Percentiles rank a stretch among this genome's conserved stretches.
Evolutionary conservation across 2,797 vertebrate genomes (phyloP).

Genomic region (Gobio occitaniae): DNA sequence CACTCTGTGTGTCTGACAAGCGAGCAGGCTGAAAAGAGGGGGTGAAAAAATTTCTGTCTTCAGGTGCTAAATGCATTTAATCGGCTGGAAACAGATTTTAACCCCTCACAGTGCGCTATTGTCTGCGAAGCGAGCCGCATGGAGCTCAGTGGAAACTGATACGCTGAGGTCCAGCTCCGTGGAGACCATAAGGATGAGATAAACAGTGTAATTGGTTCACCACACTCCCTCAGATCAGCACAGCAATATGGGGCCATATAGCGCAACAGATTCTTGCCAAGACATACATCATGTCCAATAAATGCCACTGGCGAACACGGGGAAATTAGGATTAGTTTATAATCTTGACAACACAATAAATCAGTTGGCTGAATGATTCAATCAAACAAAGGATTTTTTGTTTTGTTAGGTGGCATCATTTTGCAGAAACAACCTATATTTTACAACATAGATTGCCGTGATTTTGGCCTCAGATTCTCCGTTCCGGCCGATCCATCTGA

Average conservation of each 20-base stretch:
- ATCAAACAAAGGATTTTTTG: constrained; percentile 28
- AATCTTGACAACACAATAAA: constrained; percentile 28
- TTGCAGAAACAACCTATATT: not conserved
- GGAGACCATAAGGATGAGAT: constrained; percentile 29
- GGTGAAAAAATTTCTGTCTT: constrained; percentile 23
- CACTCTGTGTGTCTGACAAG: constrained; percentile 15
- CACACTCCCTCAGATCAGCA: constrained; percentile 26
- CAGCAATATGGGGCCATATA: constrained; percentile 36
- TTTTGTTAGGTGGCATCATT: not conserved
- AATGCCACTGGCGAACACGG: constrained; percentile 25
- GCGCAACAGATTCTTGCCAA: constrained; percentile 4
- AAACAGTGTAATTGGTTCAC: constrained; percentile 43
- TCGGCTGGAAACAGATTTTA: constrained; percentile 49
- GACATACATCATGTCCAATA: constrained; percentile 46
- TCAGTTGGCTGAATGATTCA: constrained; percentile 21
- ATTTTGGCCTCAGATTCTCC: not conserved
- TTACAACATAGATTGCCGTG: not conserved
- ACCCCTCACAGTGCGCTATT: constrained; percentile 21
- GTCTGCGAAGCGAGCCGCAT: not conserved
- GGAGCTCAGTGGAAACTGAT: constrained; percentile 37
- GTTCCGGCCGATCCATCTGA: not conserved
- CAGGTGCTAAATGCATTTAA: constrained; percentile 36
- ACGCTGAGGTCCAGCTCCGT: constrained; percentile 7
- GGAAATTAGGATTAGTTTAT: constrained; percentile 24
- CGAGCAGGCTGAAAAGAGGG: constrained; percentile 22